Evolutionary conservation across 2,888 invertebrate species (phyloP).

Genomic region (Leptinotarsa tumamoca): DNA sequence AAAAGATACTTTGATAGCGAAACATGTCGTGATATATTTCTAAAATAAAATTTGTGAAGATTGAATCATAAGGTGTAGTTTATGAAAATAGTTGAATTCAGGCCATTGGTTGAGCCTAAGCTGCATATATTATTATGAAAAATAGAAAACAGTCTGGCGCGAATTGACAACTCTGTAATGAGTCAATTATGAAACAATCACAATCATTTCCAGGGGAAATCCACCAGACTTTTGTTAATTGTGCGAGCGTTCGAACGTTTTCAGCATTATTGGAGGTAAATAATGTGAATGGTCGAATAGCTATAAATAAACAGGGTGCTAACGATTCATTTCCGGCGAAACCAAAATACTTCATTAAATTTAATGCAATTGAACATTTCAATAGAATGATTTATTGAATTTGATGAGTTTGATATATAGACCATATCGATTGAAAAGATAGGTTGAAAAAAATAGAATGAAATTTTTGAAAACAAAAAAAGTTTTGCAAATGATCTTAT

Average conservation of each 20-base stretch:
- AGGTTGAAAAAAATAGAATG: too few relatives aligned
- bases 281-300: conserved; percentile 1
- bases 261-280: conserved; percentile 3
- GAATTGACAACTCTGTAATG: background rate
- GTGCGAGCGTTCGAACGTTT: background rate
- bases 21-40: too few relatives aligned
- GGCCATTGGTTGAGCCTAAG: background rate
- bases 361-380: background rate
- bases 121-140: background rate
- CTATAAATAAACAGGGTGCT: conserved; percentile 9
- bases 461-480: too few relatives aligned
- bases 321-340: conserved; percentile 3
- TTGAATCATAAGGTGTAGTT: too few relatives aligned
- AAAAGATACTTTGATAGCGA: too few relatives aligned
- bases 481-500: too few relatives aligned
- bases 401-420: too few relatives aligned
- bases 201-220: conserved; percentile 6
- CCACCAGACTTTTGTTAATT: conserved; percentile 9
- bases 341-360: conserved; percentile 11
- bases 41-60: too few relatives aligned
- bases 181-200: conserved; percentile 3
- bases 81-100: too few relatives aligned
- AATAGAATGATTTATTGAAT: conserved; percentile 6
- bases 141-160: background rate
- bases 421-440: too few relatives aligned